These are phyloP conservation scores for Epizoanthus ramosus DNA, from an alignment of 92 coral and sea anemone species.

Conservation along the genomic window DNA sequence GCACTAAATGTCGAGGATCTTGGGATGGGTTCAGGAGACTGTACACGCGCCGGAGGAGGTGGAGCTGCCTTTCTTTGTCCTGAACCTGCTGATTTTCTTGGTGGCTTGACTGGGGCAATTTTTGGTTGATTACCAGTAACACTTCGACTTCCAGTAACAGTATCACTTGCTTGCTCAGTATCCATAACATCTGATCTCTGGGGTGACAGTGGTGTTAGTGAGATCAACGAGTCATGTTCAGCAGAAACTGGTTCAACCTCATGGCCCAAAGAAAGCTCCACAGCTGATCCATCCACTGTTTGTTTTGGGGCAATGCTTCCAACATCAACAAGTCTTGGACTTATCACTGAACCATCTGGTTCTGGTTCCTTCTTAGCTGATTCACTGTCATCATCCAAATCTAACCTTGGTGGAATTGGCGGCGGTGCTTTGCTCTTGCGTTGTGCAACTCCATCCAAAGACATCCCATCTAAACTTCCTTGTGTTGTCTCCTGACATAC, in stretches of 20 bases:
- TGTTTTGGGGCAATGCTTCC: neutral
- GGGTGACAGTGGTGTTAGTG: neutral
- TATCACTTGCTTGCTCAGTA: neutral
- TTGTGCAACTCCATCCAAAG: constrained; percentile 10
- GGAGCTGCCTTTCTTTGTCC: constrained; percentile 28
- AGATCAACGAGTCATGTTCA: neutral
- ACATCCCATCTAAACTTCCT: neutral
- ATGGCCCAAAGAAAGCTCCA: neutral
- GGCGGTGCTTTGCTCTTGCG: constrained; percentile 62
- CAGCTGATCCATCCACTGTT: neutral
- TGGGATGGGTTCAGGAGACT: constrained; percentile 6
- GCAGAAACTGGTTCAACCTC: neutral
- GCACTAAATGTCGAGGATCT: constrained; percentile 28
- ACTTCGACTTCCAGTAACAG: neutral
- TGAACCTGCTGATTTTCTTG: constrained; percentile 28
- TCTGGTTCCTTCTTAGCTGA: neutral
- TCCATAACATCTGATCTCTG: neutral
- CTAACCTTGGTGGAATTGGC: constrained; percentile 92
- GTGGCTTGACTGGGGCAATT: constrained; percentile 52
- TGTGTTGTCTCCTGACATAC: neutral
- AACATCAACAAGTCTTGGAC: neutral
- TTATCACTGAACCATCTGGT: neutral
- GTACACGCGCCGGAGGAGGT: neutral
- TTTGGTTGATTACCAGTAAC: constrained; percentile 2
- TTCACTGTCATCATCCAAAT: constrained; percentile 56